Base-by-base conservation (phyloP, 2,888 invertebrate species). In the Saturnia japonica region DNA sequence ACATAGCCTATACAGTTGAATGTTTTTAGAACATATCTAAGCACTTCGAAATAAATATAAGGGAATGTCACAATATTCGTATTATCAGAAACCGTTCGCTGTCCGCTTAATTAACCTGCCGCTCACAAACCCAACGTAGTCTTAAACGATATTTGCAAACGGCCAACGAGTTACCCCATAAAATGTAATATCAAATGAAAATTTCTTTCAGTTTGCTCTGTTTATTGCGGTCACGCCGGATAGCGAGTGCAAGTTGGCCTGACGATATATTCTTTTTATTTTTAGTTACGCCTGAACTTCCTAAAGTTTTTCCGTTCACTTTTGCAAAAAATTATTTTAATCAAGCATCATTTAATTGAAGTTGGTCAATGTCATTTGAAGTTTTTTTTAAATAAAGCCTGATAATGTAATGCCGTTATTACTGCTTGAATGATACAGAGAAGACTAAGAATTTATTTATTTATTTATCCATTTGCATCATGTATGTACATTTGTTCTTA, bases 111-210 rank as follows among this genome's bases (percentile, higher is more conserved):
- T 64, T n/a, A 40, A 42, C 66, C 28, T 19, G 25, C n/a, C 70
- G 70, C 70, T 47, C 14, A 14, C 54, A 70, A n/a, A 16, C 12
- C 14, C 43, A 67, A 40, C 70, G 25, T 40, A 25, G 25, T 12
- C 70, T 54, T 40, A 72, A 77, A 77, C 72, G 75, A 80, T 77
- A 80, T 81, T 82, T 78, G 79, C 78, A 74, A 75, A 71, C 76
- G 76, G 77, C 78, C 76, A 78, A 80, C 78, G 78, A 82, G 80
- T 80, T 78, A 75, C 72, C 72, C 74, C 80, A 86, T 88, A 88
- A 89, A 85, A 87, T 84, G 78, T 82, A 85, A 87, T 86, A 89
- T 84, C 79, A 85, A 86, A 89, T 85, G 85, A 85, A 84, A 84
- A 84, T 87, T 88, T 85, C 81, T 86, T 84, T 86, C 82, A 85